Conservation (phyloP, 2,113 vertebrate species). For the Nestor notabilis region DNA sequence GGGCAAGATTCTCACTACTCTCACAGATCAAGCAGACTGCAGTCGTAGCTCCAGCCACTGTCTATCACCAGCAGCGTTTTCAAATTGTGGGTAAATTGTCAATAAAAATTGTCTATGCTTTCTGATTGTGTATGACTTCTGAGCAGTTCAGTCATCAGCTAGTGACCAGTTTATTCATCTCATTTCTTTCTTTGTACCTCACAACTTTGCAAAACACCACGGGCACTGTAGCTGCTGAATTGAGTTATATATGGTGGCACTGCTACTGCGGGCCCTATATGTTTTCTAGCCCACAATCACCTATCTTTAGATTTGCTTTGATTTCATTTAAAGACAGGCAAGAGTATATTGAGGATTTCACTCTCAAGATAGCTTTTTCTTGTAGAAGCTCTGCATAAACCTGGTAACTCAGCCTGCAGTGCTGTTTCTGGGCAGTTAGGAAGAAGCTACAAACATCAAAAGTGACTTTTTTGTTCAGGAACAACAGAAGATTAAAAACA, state of each 20-base stretch:
- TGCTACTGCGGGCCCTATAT: background rate
- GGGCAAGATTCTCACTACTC: constrained; percentile 52
- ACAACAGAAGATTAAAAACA: background rate
- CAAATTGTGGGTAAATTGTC: constrained; percentile 45
- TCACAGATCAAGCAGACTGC: constrained; percentile 24
- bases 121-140: constrained; percentile 43
- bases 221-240: background rate
- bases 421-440: background rate
- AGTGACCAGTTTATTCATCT: constrained; percentile 52
- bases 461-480: background rate
- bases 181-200: background rate
- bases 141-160: constrained; percentile 42
- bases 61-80: constrained; percentile 47
- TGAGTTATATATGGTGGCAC: constrained; percentile 10
- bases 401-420: background rate
- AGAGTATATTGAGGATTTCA: background rate
- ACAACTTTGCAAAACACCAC: constrained; percentile 12
- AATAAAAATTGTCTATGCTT: constrained; percentile 31
- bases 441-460: background rate
- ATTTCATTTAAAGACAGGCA: constrained; percentile 3
- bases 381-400: background rate
- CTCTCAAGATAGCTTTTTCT: background rate
- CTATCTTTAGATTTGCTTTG: constrained; percentile 23
- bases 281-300: background rate
- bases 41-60: constrained; percentile 11